These are phyloP conservation scores for Laterallus jamaicensis DNA, from an alignment of 2,113 vertebrate species.

Conservation along the genomic window DNA sequence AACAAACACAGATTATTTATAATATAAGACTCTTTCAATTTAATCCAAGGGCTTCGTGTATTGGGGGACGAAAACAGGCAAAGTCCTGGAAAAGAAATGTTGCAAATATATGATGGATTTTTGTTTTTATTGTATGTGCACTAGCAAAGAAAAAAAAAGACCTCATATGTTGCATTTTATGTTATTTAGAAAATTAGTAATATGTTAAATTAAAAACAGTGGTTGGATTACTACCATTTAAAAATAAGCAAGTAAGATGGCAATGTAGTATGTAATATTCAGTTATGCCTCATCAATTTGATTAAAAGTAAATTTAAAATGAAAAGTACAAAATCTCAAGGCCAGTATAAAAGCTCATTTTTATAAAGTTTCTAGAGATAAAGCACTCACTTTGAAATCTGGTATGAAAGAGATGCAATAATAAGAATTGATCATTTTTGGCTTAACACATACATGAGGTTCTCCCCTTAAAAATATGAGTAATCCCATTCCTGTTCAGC, in stretches of 20 bases:
- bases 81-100: background rate
- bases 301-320: slow-evolving; percentile 12
- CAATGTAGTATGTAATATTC: background rate
- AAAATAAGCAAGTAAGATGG: background rate
- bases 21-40: background rate
- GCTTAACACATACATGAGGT: background rate
- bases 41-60: background rate
- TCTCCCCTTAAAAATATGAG: background rate
- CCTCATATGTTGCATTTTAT: background rate
- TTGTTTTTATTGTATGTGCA: background rate
- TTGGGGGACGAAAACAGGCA: background rate
- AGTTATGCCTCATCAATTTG: slow-evolving; percentile 15
- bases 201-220: background rate
- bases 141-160: background rate
- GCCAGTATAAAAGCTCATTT: background rate
- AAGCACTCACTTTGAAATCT: background rate
- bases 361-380: background rate
- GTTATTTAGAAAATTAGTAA: background rate
- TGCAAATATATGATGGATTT: accelerated
- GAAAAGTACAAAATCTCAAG: background rate
- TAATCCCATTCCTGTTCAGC: background rate
- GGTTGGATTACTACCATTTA: background rate
- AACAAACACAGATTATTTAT: background rate
- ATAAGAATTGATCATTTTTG: background rate
- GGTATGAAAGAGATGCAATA: background rate